Conservation (phyloP, 2,113 vertebrate genomes). For the Osmerus eperlanus region DNA sequence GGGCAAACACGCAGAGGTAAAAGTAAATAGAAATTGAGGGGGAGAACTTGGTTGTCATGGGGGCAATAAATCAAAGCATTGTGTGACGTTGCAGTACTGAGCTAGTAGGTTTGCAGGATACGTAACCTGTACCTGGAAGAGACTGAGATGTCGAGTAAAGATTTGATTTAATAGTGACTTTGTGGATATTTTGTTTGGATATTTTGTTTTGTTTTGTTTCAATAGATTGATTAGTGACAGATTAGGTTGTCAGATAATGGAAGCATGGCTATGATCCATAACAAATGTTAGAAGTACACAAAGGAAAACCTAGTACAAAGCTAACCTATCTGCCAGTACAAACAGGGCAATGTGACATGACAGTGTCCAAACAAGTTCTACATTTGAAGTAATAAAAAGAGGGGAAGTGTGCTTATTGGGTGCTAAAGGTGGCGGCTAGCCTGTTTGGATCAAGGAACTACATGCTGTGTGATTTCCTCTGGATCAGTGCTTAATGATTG, state of each 20-base stretch:
- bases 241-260: slow-evolving; percentile 36
- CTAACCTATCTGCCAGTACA: slow-evolving; percentile 30
- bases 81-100: not conserved
- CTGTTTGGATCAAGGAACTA: no score
- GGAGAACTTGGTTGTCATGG: slow-evolving; percentile 28
- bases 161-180: slow-evolving; percentile 34
- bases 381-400: no score
- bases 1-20: slow-evolving; percentile 4
- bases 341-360: slow-evolving; percentile 14
- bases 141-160: slow-evolving; percentile 28
- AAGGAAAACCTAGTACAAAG: slow-evolving; percentile 18
- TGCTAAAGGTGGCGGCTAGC: no score
- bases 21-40: slow-evolving; percentile 35
- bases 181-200: slow-evolving; percentile 6
- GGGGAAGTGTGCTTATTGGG: no score
- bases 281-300: slow-evolving; percentile 41
- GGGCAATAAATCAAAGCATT: slow-evolving; percentile 32
- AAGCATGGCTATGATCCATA: slow-evolving; percentile 32
- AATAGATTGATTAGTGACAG: slow-evolving; percentile 31
- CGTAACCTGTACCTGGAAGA: slow-evolving; percentile 6
- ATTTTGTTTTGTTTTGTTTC: no score
- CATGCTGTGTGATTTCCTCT: not conserved
- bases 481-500: slow-evolving; percentile 23
- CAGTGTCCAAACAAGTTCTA: not conserved
- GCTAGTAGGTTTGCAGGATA: slow-evolving; percentile 19